These are phyloP conservation scores for Hippocampus kuda DNA, from an alignment of 2,797 vertebrate species.

Conservation along the genomic window DNA sequence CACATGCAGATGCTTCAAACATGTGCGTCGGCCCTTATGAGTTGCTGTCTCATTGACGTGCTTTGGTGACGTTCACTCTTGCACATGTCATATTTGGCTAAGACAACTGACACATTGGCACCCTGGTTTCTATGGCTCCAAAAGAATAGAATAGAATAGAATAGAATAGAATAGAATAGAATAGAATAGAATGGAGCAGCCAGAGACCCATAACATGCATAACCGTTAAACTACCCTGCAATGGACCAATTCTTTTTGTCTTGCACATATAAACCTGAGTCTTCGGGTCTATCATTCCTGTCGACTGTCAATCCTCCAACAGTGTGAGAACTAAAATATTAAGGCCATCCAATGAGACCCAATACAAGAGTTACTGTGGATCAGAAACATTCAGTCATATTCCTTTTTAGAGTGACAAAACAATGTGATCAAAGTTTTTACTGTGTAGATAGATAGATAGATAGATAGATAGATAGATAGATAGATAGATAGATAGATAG, in stretches of 20 bases:
- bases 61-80: constrained; percentile 4
- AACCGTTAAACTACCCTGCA: neutral
- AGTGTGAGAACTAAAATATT: neutral
- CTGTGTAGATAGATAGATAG: too few species aligned
- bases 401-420: too few species aligned
- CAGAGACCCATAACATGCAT: neutral
- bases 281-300: neutral
- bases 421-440: too few species aligned
- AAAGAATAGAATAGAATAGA: neutral
- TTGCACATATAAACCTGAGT: neutral
- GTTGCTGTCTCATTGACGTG: neutral
- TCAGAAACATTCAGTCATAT: neutral
- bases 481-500: too few species aligned
- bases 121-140: neutral
- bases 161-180: neutral
- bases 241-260: neutral
- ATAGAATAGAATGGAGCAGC: neutral
- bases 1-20: neutral
- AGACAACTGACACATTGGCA: neutral
- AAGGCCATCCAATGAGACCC: neutral
- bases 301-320: neutral
- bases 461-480: too few species aligned
- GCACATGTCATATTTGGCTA: constrained; percentile 1
- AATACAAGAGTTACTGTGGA: neutral
- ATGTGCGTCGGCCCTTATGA: neutral